phyloP scores from a whole-genome alignment of 2,113 vertebrate species.

The Meriones unguiculatus region DNA sequence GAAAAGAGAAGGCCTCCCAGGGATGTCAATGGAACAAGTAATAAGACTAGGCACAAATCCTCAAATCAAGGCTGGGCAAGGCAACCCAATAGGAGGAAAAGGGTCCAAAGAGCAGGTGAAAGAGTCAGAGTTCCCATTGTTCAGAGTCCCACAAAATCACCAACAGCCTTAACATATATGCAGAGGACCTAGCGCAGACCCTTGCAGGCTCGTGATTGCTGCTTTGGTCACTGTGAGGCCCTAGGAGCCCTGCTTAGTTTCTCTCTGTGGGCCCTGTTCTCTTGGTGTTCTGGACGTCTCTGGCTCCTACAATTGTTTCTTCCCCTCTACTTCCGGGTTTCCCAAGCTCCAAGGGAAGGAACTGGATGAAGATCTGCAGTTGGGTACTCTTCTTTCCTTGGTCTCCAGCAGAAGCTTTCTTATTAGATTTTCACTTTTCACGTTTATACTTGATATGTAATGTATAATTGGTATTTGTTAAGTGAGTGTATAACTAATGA shows the following conservation, averaged over 20 bases:
- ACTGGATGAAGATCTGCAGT: background rate
- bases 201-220: background rate
- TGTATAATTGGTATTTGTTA: background rate
- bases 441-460: background rate
- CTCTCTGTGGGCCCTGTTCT: background rate
- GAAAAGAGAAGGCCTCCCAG: background rate
- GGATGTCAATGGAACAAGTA: background rate
- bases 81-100: background rate
- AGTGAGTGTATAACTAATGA: background rate
- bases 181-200: background rate
- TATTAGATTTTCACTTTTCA: background rate
- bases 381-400: background rate
- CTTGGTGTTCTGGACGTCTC: background rate
- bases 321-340: background rate
- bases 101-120: background rate
- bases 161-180: background rate
- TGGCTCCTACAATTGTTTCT: background rate
- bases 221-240: background rate
- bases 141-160: background rate
- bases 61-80: background rate
- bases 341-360: background rate
- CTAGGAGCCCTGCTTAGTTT: background rate
- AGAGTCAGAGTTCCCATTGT: background rate
- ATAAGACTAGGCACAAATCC: background rate
- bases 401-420: slow-evolving; percentile 3